These are phyloP conservation scores for Leucophenga varia DNA, from an alignment of 1,140 invertebrate genomes.

Conservation along the genomic window DNA sequence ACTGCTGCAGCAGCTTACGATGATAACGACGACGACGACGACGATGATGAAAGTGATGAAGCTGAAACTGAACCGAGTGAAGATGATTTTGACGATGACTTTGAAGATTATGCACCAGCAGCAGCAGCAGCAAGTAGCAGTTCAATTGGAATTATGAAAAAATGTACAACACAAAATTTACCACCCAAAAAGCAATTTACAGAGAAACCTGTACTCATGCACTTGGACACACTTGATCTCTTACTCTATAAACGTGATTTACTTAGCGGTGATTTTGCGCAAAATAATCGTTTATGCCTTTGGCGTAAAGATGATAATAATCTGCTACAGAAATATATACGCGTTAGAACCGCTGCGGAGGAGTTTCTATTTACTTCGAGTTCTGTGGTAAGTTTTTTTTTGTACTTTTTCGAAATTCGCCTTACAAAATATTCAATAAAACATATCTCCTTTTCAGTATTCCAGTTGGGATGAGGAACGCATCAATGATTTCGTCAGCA, in stretches of 20 bases:
- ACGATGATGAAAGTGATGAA: background rate
- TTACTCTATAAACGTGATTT: constrained; percentile 43
- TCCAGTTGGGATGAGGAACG: constrained; percentile 53
- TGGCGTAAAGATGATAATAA: constrained; percentile 50
- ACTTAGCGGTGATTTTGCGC: constrained; percentile 27
- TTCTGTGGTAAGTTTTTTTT: constrained; percentile 39
- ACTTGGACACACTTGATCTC: constrained; percentile 25
- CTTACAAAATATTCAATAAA: background rate
- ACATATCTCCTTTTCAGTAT: constrained; percentile 24
- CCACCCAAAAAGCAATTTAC: constrained; percentile 45
- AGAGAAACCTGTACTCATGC: constrained; percentile 21
- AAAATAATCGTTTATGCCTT: constrained; percentile 43
- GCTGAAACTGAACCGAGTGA: constrained; percentile 2
- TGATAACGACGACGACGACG: constrained; percentile 7
- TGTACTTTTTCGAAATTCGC: background rate
- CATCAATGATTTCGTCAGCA: constrained; percentile 33
- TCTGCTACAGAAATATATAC: constrained; percentile 47
- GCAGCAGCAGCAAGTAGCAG: too few species aligned
- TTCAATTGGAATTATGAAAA: too few species aligned
- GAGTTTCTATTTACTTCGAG: constrained; percentile 49
- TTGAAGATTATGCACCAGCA: constrained; percentile 33
- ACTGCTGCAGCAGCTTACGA: constrained; percentile 8
- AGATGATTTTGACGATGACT: constrained; percentile 26
- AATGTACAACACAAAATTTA: constrained; percentile 13
- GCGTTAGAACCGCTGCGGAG: constrained; percentile 34